Conservation (phyloP, 2,888 invertebrate species). For the Eretmocerus hayati region DNA sequence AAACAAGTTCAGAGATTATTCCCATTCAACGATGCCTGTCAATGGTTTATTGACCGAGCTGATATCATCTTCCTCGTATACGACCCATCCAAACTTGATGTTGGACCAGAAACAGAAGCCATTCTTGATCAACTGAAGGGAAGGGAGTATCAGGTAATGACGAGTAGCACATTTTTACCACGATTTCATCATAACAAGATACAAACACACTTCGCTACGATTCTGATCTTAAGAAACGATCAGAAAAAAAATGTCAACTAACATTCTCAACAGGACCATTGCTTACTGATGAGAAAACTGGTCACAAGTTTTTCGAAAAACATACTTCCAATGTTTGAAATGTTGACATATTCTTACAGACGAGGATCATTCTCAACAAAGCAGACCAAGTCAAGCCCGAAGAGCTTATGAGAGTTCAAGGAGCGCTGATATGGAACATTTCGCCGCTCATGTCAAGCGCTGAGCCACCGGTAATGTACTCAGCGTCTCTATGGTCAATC, state of each 20-base stretch:
- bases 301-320: neutral
- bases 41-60: conserved; percentile 95
- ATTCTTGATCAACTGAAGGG: conserved; percentile 92
- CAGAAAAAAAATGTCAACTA: neutral
- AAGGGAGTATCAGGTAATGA: conserved; percentile 85
- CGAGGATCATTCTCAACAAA: conserved; percentile 89
- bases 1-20: conserved; percentile 89
- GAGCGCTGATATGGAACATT: conserved; percentile 92
- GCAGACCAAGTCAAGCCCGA: conserved; percentile 89
- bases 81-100: conserved; percentile 91
- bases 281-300: neutral
- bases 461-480: conserved; percentile 89
- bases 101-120: conserved; percentile 90
- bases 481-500: conserved; percentile 80
- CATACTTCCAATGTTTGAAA: neutral
- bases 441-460: conserved; percentile 93
- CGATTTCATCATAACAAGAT: too few species aligned
- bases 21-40: conserved; percentile 92
- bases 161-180: too few species aligned
- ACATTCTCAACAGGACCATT: neutral
- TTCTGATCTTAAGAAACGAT: too few species aligned
- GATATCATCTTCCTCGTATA: conserved; percentile 93
- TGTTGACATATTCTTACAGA: conserved; percentile 51
- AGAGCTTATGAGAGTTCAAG: conserved; percentile 87
- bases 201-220: too few species aligned